phyloP scores from a whole-genome alignment of 2,113 vertebrate species.

The Gadus macrocephalus region DNA sequence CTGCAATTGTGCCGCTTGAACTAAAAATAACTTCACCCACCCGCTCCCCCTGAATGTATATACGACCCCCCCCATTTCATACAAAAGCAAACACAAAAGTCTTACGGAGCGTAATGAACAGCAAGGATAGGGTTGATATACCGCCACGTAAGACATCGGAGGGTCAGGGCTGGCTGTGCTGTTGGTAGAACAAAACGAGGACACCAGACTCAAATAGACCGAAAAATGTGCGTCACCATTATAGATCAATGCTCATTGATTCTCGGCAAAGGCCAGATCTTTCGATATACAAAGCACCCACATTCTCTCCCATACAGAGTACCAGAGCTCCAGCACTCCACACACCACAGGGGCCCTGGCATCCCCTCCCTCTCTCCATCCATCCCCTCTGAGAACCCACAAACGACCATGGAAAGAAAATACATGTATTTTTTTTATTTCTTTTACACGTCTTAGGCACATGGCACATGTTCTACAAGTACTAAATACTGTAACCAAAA shows the following conservation, averaged over 20 bases:
- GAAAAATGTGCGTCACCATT: slow-evolving; percentile 55
- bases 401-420: slow-evolving; percentile 47
- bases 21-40: too few relatives aligned
- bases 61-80: too few relatives aligned
- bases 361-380: too few relatives aligned
- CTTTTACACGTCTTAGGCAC: slow-evolving; percentile 67
- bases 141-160: slow-evolving; percentile 17
- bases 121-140: too few relatives aligned
- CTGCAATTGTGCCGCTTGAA: too few relatives aligned
- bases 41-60: too few relatives aligned
- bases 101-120: too few relatives aligned
- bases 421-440: slow-evolving; percentile 60
- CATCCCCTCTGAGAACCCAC: slow-evolving; percentile 9
- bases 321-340: slow-evolving; percentile 24
- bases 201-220: slow-evolving; percentile 45
- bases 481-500: slow-evolving; percentile 63
- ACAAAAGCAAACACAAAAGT: too few relatives aligned
- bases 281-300: slow-evolving; percentile 24
- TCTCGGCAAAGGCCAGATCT: slow-evolving; percentile 44
- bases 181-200: slow-evolving; percentile 39
- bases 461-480: slow-evolving; percentile 63
- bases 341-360: neutral
- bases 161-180: slow-evolving; percentile 43
- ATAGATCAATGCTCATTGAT: slow-evolving; percentile 62
- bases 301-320: slow-evolving; percentile 19